Percentiles rank a stretch among this genome's conserved stretches.
phyloP scores from a whole-genome alignment of 2,113 vertebrate genomes.

The Lophochroa leadbeateri region DNA sequence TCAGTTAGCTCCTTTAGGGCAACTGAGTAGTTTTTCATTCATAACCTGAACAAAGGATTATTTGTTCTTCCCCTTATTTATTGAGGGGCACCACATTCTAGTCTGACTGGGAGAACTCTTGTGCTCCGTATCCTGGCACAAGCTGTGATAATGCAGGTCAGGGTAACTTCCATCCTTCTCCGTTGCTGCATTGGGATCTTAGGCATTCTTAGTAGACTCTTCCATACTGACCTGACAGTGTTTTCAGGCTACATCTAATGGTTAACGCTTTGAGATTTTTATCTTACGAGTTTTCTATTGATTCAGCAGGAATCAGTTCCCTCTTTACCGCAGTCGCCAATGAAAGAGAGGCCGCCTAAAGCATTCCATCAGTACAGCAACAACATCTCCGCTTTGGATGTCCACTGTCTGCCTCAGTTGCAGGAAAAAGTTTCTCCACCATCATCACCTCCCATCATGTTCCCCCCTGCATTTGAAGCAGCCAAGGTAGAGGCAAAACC shows the following conservation, averaged over 20 bases:
- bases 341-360: conserved; percentile 78
- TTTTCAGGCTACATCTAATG: not conserved
- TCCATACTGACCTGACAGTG: not conserved
- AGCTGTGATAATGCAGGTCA: not conserved
- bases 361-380: conserved; percentile 88
- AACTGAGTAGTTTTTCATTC: not conserved
- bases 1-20: not conserved
- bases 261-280: not conserved
- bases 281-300: not conserved
- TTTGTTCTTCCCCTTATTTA: not conserved
- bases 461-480: conserved; percentile 83
- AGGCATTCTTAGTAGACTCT: not conserved
- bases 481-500: conserved; percentile 80
- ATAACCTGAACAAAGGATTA: not conserved
- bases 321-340: conserved; percentile 73
- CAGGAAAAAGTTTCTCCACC: conserved; percentile 81
- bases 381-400: conserved; percentile 89
- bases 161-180: not conserved
- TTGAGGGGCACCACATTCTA: not conserved
- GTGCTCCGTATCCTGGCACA: rapidly evolving
- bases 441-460: conserved; percentile 79
- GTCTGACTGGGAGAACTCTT: not conserved
- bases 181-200: not conserved
- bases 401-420: conserved; percentile 87
- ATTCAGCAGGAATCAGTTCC: conserved; percentile 75